Conservation (phyloP, 2,888 invertebrate genomes). For the Oxyscelio sp. region DNA sequence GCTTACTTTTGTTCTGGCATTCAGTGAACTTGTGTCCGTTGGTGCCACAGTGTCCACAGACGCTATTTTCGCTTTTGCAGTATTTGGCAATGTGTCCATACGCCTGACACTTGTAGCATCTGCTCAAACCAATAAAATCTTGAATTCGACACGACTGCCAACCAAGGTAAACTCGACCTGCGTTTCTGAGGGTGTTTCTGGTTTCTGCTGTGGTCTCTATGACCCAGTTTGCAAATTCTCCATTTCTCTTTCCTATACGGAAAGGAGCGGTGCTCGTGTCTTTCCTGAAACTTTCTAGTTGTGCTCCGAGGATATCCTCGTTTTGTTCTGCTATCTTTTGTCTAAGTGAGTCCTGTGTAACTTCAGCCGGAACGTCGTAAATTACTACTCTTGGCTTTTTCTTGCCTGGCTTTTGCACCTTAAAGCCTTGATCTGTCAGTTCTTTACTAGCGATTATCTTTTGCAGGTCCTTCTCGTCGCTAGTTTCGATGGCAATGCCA, state of each 20-base stretch:
- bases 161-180: conserved; percentile 25
- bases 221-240: not conserved
- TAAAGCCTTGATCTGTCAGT: not conserved
- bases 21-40: too few relatives aligned
- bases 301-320: too few relatives aligned
- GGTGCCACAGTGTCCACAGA: too few relatives aligned
- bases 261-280: too few relatives aligned
- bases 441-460: not conserved
- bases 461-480: not conserved
- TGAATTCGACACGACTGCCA: too few relatives aligned
- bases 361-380: conserved; percentile 23
- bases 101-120: too few relatives aligned
- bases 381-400: conserved; percentile 13
- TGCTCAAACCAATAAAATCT: too few relatives aligned
- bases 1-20: too few relatives aligned
- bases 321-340: not conserved
- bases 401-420: not conserved
- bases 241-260: conserved; percentile 11
- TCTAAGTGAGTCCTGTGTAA: not conserved
- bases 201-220: not conserved
- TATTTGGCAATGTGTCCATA: too few relatives aligned
- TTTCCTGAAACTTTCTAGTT: too few relatives aligned
- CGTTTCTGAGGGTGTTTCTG: too few relatives aligned
- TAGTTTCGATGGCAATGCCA: not conserved
- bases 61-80: too few relatives aligned